Conservation (phyloP, 1,140 invertebrate genomes). For the Holcopasites calliopsidis region DNA sequence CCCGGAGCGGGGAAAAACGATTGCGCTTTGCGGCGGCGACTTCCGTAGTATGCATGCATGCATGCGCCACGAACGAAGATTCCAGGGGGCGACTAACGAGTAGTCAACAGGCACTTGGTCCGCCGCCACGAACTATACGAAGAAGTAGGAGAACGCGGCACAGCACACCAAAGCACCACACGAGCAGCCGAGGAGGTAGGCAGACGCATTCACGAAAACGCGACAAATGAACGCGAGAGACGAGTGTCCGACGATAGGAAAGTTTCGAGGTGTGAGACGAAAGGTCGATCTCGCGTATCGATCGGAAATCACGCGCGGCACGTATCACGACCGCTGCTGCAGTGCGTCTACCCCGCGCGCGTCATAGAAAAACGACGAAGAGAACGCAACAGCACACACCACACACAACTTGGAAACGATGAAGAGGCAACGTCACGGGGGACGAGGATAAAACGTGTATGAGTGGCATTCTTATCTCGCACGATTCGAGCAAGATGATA, state of each 20-base stretch:
- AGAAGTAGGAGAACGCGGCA: slow-evolving; percentile 1
- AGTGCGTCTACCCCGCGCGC: slow-evolving; percentile 21
- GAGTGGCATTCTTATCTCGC: slow-evolving; percentile 32
- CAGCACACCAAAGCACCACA: neutral
- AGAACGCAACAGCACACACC: too few species aligned
- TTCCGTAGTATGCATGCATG: slow-evolving; percentile 9
- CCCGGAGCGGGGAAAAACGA: slow-evolving; percentile 20
- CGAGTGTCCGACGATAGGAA: slow-evolving; percentile 31
- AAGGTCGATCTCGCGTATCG: slow-evolving; percentile 28
- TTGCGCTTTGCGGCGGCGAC: neutral
- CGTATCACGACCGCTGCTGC: neutral
- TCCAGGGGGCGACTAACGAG: slow-evolving; percentile 37
- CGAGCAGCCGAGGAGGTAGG: too few species aligned
- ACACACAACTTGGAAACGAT: too few species aligned
- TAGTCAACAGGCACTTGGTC: slow-evolving; percentile 31
- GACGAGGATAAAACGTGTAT: slow-evolving; percentile 2
- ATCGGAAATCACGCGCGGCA: slow-evolving; percentile 48
- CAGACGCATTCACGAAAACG: slow-evolving; percentile 19
- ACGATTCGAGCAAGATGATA: slow-evolving; percentile 1
- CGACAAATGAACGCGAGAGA: slow-evolving; percentile 13
- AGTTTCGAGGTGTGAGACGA: slow-evolving; percentile 35
- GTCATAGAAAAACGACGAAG: slow-evolving; percentile 6
- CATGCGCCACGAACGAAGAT: slow-evolving; percentile 15
- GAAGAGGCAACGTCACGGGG: neutral
- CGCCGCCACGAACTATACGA: slow-evolving; percentile 27